Conservation (phyloP, 2,888 invertebrate species). For the Acholoe squamosa region DNA sequence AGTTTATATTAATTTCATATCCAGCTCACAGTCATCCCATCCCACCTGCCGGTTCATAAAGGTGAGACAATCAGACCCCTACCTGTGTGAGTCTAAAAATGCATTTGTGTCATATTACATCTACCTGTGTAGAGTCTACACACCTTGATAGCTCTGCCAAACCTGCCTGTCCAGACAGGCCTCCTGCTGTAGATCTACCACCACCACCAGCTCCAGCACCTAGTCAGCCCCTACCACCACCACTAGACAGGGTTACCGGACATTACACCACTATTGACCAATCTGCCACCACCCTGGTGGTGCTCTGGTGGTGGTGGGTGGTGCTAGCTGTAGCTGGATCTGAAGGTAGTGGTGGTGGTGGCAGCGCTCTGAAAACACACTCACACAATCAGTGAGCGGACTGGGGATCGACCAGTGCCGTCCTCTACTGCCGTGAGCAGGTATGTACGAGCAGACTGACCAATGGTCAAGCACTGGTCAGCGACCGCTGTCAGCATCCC, state of each 20-base stretch:
- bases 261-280: constrained; percentile 20
- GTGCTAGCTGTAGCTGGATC: no score
- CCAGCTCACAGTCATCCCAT: no score
- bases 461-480: constrained; percentile 28
- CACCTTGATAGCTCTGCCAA: no score
- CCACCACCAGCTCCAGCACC: background rate
- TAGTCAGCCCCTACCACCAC: background rate
- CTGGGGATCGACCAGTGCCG: constrained; percentile 4
- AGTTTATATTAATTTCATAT: no score
- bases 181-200: background rate
- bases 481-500: background rate
- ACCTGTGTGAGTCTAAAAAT: background rate
- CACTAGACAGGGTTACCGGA: background rate
- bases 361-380: constrained; percentile 33
- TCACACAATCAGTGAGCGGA: constrained; percentile 14
- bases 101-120: no score
- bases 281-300: background rate
- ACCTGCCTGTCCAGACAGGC: constrained; percentile 33
- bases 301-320: no score
- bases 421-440: background rate
- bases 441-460: background rate
- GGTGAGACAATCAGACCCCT: background rate
- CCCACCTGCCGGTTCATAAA: no score
- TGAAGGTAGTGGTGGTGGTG: background rate
- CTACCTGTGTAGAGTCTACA: no score